Evolutionary conservation across 2,797 vertebrate genomes (phyloP).

Genomic region (Gallirallus australis): DNA sequence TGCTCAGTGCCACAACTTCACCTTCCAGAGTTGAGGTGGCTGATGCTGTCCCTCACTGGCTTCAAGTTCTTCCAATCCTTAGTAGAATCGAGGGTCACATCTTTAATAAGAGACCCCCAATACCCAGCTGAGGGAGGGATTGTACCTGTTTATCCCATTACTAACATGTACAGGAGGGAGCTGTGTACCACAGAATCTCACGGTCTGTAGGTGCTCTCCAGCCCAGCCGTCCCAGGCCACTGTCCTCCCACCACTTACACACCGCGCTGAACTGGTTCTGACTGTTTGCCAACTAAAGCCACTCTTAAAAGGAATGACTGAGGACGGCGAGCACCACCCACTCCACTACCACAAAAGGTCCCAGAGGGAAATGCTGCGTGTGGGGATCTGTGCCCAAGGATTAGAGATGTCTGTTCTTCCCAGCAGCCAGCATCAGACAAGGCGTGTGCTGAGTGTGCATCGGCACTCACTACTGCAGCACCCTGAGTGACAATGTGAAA

Average conservation of each 20-base stretch:
- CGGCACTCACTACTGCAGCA: not conserved
- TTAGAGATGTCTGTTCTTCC: not conserved
- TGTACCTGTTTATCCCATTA: not conserved
- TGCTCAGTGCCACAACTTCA: not conserved
- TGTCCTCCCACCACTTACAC: not conserved
- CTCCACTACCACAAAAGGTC: not conserved
- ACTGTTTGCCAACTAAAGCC: not conserved
- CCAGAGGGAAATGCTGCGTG: not conserved
- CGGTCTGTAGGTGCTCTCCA: not conserved
- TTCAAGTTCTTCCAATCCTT: not conserved
- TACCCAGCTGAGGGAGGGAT: not conserved
- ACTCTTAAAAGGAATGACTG: not conserved
- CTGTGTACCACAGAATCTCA: not conserved
- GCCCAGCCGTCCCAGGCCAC: not conserved
- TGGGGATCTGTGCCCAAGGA: not conserved
- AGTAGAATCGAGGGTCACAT: not conserved
- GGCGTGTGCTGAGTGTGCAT: not conserved
- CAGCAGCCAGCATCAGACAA: not conserved
- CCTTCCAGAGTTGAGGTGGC: not conserved
- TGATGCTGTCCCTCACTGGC: not conserved
- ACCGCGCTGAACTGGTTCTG: not conserved
- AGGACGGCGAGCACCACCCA: not conserved
- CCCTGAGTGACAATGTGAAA: not conserved
- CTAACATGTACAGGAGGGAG: not conserved
- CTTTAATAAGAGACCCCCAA: not conserved